Percentiles rank a stretch among this genome's conserved stretches.
These are phyloP conservation scores for Caenorhabditis plicata DNA, from an alignment of 2,888 invertebrate species.

Conservation along the genomic window DNA sequence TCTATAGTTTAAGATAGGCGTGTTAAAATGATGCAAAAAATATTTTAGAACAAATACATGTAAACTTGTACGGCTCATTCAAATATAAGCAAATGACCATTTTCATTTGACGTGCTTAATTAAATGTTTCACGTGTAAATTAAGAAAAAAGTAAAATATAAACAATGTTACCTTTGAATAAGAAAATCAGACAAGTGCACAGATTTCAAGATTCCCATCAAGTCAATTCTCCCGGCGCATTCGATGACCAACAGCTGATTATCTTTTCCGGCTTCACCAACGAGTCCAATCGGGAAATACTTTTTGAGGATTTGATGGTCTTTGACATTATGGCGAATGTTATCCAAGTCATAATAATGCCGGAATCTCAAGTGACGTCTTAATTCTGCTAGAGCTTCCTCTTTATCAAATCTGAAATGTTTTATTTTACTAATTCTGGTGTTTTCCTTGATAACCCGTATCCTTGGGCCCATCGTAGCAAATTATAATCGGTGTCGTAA, in stretches of 20 bases:
- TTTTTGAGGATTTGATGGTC: constrained; percentile 48
- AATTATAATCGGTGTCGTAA: constrained; percentile 53
- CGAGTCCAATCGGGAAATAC: constrained; percentile 54
- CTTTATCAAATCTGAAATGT: constrained; percentile 41
- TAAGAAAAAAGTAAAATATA: no score
- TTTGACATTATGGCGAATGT: constrained; percentile 30
- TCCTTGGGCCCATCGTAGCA: constrained; percentile 53
- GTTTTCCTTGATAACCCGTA: no score
- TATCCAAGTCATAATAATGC: constrained; percentile 45
- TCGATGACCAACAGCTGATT: constrained; percentile 53
- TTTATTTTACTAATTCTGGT: no score
- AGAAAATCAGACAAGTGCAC: constrained; percentile 52
- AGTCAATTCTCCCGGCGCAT: constrained; percentile 54
- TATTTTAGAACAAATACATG: no score
- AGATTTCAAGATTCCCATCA: constrained; percentile 52
- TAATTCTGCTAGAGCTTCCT: constrained; percentile 42
- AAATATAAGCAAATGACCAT: no score
- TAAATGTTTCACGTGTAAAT: no score
- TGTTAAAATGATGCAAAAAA: no score
- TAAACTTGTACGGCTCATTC: no score
- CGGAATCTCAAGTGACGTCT: constrained; percentile 50
- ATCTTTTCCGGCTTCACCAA: constrained; percentile 50
- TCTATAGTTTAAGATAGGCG: no score
- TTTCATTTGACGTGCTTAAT: no score
- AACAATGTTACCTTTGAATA: constrained; percentile 33